phyloP scores from a whole-genome alignment of 92 coral and sea anemone species.

The Porites rus region DNA sequence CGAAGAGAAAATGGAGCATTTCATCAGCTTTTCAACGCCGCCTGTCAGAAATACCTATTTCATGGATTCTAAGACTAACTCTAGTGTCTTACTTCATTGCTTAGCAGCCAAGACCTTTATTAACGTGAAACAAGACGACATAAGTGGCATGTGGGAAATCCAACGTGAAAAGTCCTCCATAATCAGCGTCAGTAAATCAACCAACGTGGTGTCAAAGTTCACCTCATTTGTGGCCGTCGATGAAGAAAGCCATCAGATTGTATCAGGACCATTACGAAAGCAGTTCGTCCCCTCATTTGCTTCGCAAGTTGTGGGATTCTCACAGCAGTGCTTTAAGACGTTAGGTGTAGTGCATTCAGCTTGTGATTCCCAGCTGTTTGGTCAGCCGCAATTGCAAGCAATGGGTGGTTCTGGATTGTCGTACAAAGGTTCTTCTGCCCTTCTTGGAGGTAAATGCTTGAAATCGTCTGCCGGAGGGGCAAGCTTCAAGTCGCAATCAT shows the following conservation, averaged over 20 bases:
- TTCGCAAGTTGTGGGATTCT: too few relatives aligned
- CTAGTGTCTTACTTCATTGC: constrained; percentile 9
- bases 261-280: constrained; percentile 32
- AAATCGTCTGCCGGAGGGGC: too few relatives aligned
- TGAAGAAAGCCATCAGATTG: constrained; percentile 41
- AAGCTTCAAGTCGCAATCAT: too few relatives aligned
- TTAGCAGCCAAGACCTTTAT: constrained; percentile 82
- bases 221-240: constrained; percentile 90
- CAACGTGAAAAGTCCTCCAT: constrained; percentile 33
- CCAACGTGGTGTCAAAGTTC: constrained; percentile 75
- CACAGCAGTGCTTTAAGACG: too few relatives aligned
- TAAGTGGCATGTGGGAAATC: constrained; percentile 8
- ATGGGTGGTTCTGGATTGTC: too few relatives aligned
- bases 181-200: constrained; percentile 71
- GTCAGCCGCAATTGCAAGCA: too few relatives aligned
- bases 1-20: not conserved
- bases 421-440: too few relatives aligned
- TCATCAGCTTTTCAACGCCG: constrained; percentile 2
- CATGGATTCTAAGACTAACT: not conserved
- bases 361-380: too few relatives aligned
- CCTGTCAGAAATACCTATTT: not conserved
- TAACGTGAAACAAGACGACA: constrained; percentile 62
- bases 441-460: too few relatives aligned
- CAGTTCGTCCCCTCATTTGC: not conserved
- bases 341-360: too few relatives aligned